These are phyloP conservation scores for Willowsia nigromaculata DNA, from an alignment of 2,888 invertebrate genomes.

Conservation along the genomic window DNA sequence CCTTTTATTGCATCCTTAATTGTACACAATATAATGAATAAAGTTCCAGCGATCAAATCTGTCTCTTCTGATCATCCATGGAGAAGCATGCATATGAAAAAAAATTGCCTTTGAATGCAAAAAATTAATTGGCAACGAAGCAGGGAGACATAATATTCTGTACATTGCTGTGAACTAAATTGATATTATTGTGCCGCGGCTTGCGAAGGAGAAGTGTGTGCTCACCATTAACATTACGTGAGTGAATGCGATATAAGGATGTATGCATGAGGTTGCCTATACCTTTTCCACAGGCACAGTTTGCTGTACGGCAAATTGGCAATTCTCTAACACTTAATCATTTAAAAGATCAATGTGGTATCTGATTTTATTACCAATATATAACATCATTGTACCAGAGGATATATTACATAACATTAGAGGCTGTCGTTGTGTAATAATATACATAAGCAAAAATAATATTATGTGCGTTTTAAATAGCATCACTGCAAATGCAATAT, in stretches of 20 bases:
- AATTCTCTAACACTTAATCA: background rate
- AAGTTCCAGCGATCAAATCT: too few relatives aligned
- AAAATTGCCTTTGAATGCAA: too few relatives aligned
- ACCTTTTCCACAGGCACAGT: conserved; percentile 38
- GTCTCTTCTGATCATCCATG: too few relatives aligned
- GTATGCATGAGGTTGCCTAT: background rate
- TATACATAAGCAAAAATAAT: conserved; percentile 8
- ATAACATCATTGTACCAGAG: background rate
- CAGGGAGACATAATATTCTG: too few relatives aligned
- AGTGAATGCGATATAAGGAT: background rate
- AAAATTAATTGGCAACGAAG: too few relatives aligned
- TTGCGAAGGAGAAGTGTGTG: background rate
- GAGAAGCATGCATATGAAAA: too few relatives aligned
- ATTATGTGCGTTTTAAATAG: conserved; percentile 48
- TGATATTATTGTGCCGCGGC: background rate
- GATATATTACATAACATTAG: background rate
- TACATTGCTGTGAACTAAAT: too few relatives aligned
- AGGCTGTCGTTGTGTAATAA: background rate
- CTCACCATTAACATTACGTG: background rate
- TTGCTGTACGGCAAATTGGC: background rate
- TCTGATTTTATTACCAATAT: background rate
- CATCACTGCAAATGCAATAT: background rate
- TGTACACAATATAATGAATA: too few relatives aligned
- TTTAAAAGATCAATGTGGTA: conserved; percentile 31
- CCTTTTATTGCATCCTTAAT: too few relatives aligned